These are phyloP conservation scores for Drosophila silvestris DNA, from an alignment of 2,888 invertebrate species.

Conservation along the genomic window DNA sequence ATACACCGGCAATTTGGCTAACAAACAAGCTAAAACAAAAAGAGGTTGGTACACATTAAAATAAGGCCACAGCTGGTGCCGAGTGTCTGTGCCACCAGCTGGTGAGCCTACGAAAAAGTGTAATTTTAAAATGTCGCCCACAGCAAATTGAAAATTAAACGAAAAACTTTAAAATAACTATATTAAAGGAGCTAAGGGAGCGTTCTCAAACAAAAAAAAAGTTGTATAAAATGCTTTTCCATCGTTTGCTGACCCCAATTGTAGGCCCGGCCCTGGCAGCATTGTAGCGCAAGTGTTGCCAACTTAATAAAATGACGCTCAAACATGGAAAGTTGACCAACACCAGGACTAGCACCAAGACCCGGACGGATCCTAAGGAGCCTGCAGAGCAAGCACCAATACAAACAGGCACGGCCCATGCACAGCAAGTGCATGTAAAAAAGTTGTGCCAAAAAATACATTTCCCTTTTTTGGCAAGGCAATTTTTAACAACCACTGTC, in stretches of 20 bases:
- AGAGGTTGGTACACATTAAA: constrained; percentile 60
- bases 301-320: constrained; percentile 79
- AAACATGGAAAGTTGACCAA: constrained; percentile 78
- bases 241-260: constrained; percentile 68
- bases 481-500: constrained; percentile 62
- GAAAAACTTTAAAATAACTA: constrained; percentile 82
- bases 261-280: constrained; percentile 59
- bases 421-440: constrained; percentile 71
- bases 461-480: constrained; percentile 55
- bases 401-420: constrained; percentile 38
- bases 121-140: constrained; percentile 73
- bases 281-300: constrained; percentile 74
- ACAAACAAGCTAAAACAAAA: constrained; percentile 42
- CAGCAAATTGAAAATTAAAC: constrained; percentile 81
- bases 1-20: constrained; percentile 37
- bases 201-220: constrained; percentile 48
- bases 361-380: neutral
- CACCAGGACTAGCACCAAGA: constrained; percentile 22
- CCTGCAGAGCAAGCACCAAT: constrained; percentile 29
- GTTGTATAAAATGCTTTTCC: constrained; percentile 55
- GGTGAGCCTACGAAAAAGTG: constrained; percentile 47
- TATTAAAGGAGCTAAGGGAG: constrained; percentile 37
- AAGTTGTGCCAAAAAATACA: constrained; percentile 77
- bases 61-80: constrained; percentile 63
- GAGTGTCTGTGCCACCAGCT: constrained; percentile 24